Percentiles rank a stretch among this genome's conserved stretches.
These are phyloP conservation scores for Rhabdophis nuchalis DNA, from an alignment of 2,797 vertebrate species.

Conservation along the genomic window DNA sequence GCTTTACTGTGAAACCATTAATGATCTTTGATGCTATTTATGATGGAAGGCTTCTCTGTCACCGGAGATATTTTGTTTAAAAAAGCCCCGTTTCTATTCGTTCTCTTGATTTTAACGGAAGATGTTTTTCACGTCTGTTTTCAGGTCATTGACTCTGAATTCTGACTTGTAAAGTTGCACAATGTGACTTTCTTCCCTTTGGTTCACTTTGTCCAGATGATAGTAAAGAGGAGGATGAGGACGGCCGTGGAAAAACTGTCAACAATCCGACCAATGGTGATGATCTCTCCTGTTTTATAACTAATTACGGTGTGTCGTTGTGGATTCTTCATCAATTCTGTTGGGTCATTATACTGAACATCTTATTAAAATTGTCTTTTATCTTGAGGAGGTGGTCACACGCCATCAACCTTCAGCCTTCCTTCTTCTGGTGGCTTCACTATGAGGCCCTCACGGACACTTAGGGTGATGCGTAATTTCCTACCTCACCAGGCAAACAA, in stretches of 20 bases:
- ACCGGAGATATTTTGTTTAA: conserved; percentile 72
- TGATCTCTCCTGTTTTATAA: not conserved
- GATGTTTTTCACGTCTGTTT: conserved; percentile 71
- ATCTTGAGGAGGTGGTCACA: not conserved
- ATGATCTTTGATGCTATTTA: conserved; percentile 73
- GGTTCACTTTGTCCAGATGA: not conserved
- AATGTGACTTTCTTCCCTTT: not conserved
- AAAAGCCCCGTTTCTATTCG: conserved; percentile 76
- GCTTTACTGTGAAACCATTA: conserved; percentile 74
- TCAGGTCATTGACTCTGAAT: conserved; percentile 72
- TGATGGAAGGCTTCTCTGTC: conserved; percentile 68
- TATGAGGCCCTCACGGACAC: not conserved
- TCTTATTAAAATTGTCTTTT: not conserved
- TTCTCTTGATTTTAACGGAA: conserved; percentile 75
- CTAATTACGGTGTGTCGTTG: not conserved
- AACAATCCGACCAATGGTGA: not conserved
- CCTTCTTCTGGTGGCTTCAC: not conserved
- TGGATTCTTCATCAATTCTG: not conserved
- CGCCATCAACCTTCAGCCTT: not conserved
- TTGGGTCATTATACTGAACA: not conserved
- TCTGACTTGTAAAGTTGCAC: conserved; percentile 66
- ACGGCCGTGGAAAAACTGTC: not conserved
- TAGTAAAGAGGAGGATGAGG: not conserved
- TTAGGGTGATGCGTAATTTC: not conserved
- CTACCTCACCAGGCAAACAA: not conserved